Base-by-base conservation (phyloP, 2,797 vertebrate species). In the Ciconia nigra region DNA sequence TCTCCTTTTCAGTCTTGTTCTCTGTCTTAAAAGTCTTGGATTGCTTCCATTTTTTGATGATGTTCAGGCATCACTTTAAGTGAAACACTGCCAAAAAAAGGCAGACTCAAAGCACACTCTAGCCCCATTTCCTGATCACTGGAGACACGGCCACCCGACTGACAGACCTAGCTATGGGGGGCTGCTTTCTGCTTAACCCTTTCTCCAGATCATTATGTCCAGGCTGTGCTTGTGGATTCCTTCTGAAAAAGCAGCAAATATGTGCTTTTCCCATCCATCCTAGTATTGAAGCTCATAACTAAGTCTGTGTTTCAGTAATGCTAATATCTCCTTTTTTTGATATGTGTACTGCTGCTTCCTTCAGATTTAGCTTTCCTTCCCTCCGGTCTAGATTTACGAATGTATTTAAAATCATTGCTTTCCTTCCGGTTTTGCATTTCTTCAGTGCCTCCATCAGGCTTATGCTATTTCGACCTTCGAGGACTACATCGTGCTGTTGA, bases 1-100 rank as follows among this genome's bases (percentile, higher is more conserved):
- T 90, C 70, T 94, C 73, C 63, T 76, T 72, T 63, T 89, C 90
- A 88, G 86, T 69, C 65, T 91, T 61, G 26, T 20, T 93, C 80
- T 77, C 29, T 0, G 1, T 76, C 80, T 90, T 77, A 65, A 85
- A 83, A 3, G 11, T 82, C 49, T 59, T 73, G 88, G 77, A 92
- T 86, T 0, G 0, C 12, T 89, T 87, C 83, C 76, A 95, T 83
- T 89, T 83, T 88, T 59, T 87, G 44, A 93, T 63, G 73, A 92
- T 83, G 70, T 87, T 92, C 88, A 94, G 74, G 70, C 88, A 76
- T 25, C 47, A 71, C 39, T 83, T 62, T 62, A 82, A 58, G 70
- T 46, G 77, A 93, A 91, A 83, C 26, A 11, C 11, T 46, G 66
- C 39, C 80, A 77, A 55, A 77, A 85, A 61, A 73, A 76, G 57